Evolutionary conservation across 2,888 invertebrate genomes (phyloP).

Genomic region (Ferrisia virgata): DNA sequence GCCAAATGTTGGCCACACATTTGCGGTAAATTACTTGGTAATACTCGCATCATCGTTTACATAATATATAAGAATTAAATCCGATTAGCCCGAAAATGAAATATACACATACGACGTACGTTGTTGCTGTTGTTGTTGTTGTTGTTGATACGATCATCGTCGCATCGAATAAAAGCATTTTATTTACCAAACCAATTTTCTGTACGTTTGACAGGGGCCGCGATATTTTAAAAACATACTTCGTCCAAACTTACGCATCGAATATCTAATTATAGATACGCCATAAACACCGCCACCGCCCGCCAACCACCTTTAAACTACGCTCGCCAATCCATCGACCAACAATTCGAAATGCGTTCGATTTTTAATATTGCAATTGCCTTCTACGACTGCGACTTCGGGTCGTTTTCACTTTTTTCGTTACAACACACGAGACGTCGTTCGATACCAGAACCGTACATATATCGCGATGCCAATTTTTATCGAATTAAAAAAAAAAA

Average conservation of each 20-base stretch:
- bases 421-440: background rate
- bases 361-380: background rate
- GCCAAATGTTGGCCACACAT: background rate
- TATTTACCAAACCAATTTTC: constrained; percentile 9
- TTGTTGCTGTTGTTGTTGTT: no score
- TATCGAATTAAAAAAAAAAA: background rate
- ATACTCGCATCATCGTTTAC: background rate
- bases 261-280: constrained; percentile 32
- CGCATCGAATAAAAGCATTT: background rate
- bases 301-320: no score
- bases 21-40: background rate
- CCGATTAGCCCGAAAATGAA: background rate
- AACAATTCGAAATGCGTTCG: background rate
- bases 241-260: constrained; percentile 18
- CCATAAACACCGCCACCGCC: background rate
- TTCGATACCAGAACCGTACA: background rate
- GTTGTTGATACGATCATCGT: background rate
- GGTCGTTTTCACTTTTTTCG: background rate
- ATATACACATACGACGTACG: no score
- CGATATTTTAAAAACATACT: constrained; percentile 28
- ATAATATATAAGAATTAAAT: background rate
- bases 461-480: background rate
- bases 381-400: no score
- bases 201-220: constrained; percentile 12
- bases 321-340: no score